Conservation (phyloP, 2,113 vertebrate genomes). For the Gorsachius goisagi region DNA sequence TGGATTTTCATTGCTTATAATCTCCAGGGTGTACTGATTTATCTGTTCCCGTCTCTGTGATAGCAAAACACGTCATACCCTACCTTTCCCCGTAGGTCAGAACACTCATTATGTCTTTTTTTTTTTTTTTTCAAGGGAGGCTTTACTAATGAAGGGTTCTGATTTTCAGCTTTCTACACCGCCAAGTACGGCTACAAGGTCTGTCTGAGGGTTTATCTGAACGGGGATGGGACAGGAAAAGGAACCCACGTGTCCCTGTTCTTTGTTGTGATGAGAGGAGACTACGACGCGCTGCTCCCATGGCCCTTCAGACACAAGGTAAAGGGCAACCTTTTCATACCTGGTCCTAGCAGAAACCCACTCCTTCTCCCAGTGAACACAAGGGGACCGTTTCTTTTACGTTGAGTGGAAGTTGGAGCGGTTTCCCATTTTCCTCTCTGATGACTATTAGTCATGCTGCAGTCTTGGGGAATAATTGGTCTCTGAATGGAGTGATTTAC, state of each 20-base stretch:
- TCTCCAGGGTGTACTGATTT: neutral
- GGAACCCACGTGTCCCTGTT: slow-evolving; percentile 86
- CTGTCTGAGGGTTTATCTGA: slow-evolving; percentile 82
- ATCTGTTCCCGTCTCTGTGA: neutral
- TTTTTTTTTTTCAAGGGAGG: neutral
- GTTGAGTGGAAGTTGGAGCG: neutral
- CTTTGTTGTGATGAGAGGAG: slow-evolving; percentile 85
- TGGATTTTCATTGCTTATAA: neutral
- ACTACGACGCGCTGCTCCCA: slow-evolving; percentile 80
- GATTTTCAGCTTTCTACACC: slow-evolving; percentile 83
- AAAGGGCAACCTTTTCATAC: neutral
- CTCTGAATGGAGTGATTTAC: neutral
- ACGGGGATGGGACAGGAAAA: slow-evolving; percentile 81
- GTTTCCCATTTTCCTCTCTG: neutral
- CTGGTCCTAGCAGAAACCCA: neutral
- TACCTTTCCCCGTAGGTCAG: fast-evolving
- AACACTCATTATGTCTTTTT: neutral
- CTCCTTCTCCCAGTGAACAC: neutral
- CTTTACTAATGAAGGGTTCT: neutral
- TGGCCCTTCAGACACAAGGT: slow-evolving; percentile 91
- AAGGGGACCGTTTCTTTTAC: neutral
- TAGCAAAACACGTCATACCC: fast-evolving
- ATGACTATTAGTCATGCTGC: neutral
- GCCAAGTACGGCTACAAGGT: slow-evolving; percentile 84
- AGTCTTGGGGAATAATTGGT: neutral